These are phyloP conservation scores for Puma concolor DNA, from an alignment of 2,113 vertebrate genomes.

Conservation along the genomic window DNA sequence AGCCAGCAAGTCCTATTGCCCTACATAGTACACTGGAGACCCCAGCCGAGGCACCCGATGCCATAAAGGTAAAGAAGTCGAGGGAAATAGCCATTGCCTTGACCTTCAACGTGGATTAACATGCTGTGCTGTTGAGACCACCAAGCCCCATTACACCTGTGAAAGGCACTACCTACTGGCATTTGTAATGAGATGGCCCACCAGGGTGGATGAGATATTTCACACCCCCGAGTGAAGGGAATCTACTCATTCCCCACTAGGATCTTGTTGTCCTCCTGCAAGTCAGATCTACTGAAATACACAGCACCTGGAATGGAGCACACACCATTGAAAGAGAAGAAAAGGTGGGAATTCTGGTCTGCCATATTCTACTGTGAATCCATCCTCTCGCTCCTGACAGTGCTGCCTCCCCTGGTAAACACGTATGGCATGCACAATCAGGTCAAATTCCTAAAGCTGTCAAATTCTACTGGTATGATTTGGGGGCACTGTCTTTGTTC, in stretches of 20 bases:
- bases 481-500: neutral
- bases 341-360: neutral
- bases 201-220: neutral
- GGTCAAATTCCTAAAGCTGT: neutral
- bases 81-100: neutral
- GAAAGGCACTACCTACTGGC: neutral
- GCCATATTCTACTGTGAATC: neutral
- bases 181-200: neutral
- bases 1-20: neutral
- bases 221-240: neutral
- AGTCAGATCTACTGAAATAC: neutral
- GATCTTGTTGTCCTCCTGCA: neutral
- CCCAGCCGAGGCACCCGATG: neutral
- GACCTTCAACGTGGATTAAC: neutral
- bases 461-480: neutral
- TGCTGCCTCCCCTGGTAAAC: neutral
- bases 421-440: neutral
- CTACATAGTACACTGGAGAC: neutral
- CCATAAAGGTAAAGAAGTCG: neutral
- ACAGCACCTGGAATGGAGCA: neutral
- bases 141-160: neutral
- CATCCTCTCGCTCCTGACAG: neutral
- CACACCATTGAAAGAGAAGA: neutral
- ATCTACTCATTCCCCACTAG: neutral
- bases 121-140: neutral